A percentile compares a stretch with the other conserved stretches of the same genome.
These are phyloP conservation scores for Engraulis encrasicolus DNA, from an alignment of 2,113 vertebrate genomes.

Conservation along the genomic window DNA sequence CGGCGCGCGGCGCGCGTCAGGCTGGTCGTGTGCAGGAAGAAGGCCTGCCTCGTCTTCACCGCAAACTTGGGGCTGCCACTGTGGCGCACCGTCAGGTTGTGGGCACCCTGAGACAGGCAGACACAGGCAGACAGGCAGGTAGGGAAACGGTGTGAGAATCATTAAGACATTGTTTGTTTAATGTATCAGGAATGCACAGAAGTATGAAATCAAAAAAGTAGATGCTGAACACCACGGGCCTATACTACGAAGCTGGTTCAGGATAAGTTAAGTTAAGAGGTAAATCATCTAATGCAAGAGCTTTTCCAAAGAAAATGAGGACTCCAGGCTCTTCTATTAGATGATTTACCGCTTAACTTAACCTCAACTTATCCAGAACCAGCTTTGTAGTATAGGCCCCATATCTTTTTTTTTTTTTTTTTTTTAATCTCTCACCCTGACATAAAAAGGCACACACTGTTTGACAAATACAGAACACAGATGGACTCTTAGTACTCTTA, in stretches of 20 bases:
- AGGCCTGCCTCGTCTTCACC: constrained; percentile 96
- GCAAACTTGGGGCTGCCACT: constrained; percentile 94
- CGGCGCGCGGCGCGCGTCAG: constrained; percentile 88
- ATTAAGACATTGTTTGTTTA: background rate
- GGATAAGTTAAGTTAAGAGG: too few species aligned
- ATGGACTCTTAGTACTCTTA: too few species aligned
- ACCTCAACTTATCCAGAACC: too few species aligned
- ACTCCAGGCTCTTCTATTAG: too few species aligned
- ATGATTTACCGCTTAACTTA: too few species aligned
- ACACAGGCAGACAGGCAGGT: background rate
- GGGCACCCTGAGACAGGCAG: constrained; percentile 82
- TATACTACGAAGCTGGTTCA: too few species aligned
- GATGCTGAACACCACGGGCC: too few species aligned
- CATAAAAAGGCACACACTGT: too few species aligned
- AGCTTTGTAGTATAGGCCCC: too few species aligned
- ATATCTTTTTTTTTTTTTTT: background rate
- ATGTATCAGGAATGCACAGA: background rate
- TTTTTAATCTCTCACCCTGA: background rate
- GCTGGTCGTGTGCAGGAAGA: constrained; percentile 90
- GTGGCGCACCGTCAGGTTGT: constrained; percentile 85
- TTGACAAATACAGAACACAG: too few species aligned
- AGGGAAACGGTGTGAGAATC: background rate
- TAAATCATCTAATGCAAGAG: too few species aligned
- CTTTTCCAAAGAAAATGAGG: too few species aligned
- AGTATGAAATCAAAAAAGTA: background rate